Base-by-base conservation (phyloP, 2,888 invertebrate species). In the Drosophila nr. perissopoda region DNA sequence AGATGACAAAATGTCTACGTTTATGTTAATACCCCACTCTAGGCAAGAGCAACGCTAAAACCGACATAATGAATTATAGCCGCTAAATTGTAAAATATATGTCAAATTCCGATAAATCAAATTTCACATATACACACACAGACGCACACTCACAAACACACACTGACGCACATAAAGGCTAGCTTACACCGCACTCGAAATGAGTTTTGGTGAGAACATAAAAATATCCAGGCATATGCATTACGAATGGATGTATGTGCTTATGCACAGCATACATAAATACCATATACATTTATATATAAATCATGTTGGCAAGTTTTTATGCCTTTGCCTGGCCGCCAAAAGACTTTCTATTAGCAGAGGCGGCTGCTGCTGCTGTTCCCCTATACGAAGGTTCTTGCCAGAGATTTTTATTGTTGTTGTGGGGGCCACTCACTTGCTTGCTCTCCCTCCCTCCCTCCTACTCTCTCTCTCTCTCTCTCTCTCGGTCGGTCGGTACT, bases 281-380 rank as follows among this genome's bases (percentile, higher is more conserved):
- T 78, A 81, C 74, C 78, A 68, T 70, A 70, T 65, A 81, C 64
- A 81, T 72, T 76, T 79, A 75, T 83, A 76, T 89, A 89, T 87
- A 87, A 87, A 87, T 87, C 86, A 89, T 89, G 90, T 89, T 89
- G 90, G 79, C 88, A 85, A 85, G 90, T 89, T 87, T 87, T 87
- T 87, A 89, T 87, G 88, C 90, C 85, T 80, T 74, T 77, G 66
- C 74, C 74, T 68, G 66, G 76, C 48, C 59, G 60, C 70, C 72
- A 66, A 81, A 81, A 83, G 75, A 77, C 84, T 89, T 83, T 89
- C 89, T 89, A 89, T 86, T 84, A 86, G 81, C 82, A 70, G 65
- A 65, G 84, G 70, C 83, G 81, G 68, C 73, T 63, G 71, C 65
- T 18, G 36, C 29, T 67, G 56, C 46, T 56, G 66, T 51, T 67